A percentile compares a stretch with the other conserved stretches of the same genome.
Evolutionary conservation across 2,888 invertebrate genomes (phyloP).

Genomic region (Merodon equestris): DNA sequence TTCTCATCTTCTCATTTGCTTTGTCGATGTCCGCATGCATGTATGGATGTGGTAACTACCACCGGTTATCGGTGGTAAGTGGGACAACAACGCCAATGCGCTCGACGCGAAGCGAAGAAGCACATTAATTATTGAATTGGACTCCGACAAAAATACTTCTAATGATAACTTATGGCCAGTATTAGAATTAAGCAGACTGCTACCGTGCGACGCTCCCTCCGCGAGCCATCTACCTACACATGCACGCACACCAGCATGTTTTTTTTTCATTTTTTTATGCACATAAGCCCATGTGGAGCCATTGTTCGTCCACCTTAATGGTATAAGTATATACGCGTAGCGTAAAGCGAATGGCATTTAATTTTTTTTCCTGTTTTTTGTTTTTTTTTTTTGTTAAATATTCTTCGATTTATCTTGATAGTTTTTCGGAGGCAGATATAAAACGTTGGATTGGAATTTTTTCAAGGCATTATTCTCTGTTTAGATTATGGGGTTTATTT

Average conservation of each 20-base stretch:
- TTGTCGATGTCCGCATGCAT: constrained; percentile 10
- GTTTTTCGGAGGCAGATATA: constrained; percentile 19
- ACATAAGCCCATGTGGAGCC: constrained; percentile 61
- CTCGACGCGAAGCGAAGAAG: constrained; percentile 55
- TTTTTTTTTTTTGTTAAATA: constrained; percentile 44
- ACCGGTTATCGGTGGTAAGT: constrained; percentile 52
- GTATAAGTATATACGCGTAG: constrained; percentile 59
- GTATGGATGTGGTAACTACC: constrained; percentile 39
- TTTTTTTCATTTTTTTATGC: constrained; percentile 22
- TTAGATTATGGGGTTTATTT: constrained; percentile 67
- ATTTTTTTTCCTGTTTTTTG: too few relatives aligned
- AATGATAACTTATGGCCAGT: constrained; percentile 71
- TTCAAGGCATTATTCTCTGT: constrained; percentile 62
- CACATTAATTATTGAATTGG: constrained; percentile 69
- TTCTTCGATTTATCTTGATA: constrained; percentile 62
- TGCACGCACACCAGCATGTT: constrained; percentile 34
- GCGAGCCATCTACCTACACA: constrained; percentile 26
- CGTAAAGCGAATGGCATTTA: constrained; percentile 59
- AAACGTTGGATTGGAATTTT: constrained; percentile 57
- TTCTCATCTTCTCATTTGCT: too few relatives aligned
- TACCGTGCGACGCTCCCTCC: constrained; percentile 70
- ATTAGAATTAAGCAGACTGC: constrained; percentile 70
- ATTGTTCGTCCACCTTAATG: constrained; percentile 61
- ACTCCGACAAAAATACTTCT: constrained; percentile 69
- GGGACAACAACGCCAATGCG: constrained; percentile 63